Percentiles rank a stretch among this genome's conserved stretches.
These are phyloP conservation scores for Aythya fuligula DNA, from an alignment of 2,797 vertebrate species.

Conservation along the genomic window DNA sequence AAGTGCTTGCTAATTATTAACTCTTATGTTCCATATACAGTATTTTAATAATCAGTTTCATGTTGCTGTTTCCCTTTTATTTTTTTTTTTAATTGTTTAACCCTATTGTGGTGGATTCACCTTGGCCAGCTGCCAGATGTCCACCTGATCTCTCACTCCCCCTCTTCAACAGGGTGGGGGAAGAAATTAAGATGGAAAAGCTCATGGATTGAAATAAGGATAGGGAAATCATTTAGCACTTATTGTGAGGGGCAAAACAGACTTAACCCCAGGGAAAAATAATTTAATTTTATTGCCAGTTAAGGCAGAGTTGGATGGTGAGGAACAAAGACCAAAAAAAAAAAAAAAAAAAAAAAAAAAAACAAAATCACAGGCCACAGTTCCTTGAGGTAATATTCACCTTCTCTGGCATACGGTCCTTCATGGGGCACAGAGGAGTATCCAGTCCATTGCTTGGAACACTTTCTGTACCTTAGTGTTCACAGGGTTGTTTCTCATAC, in stretches of 20 bases:
- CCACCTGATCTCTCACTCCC: not conserved
- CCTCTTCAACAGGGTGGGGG: not conserved
- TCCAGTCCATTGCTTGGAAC: not conserved
- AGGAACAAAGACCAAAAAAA: not conserved
- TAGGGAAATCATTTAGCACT: not conserved
- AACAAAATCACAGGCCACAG: not conserved
- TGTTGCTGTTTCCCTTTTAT: not conserved
- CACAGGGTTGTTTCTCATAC: not conserved
- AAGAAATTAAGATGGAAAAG: not conserved
- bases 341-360: fast-evolving
- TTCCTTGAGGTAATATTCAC: not conserved
- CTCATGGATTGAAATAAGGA: not conserved
- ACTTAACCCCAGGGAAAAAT: not conserved
- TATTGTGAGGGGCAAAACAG: not conserved
- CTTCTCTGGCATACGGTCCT: fast-evolving
- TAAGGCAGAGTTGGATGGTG: not conserved
- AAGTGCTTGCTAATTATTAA: not conserved
- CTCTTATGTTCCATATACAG: not conserved
- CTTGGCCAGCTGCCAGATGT: not conserved
- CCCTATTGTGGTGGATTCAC: not conserved
- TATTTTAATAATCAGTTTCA: not conserved
- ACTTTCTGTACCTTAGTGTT: not conserved
- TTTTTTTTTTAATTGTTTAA: not conserved
- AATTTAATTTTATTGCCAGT: not conserved
- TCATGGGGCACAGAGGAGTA: no score